Percentiles rank a stretch among this genome's conserved stretches.
Conservation (phyloP, 2,113 vertebrate species). For the Bostrychus sinensis region DNA sequence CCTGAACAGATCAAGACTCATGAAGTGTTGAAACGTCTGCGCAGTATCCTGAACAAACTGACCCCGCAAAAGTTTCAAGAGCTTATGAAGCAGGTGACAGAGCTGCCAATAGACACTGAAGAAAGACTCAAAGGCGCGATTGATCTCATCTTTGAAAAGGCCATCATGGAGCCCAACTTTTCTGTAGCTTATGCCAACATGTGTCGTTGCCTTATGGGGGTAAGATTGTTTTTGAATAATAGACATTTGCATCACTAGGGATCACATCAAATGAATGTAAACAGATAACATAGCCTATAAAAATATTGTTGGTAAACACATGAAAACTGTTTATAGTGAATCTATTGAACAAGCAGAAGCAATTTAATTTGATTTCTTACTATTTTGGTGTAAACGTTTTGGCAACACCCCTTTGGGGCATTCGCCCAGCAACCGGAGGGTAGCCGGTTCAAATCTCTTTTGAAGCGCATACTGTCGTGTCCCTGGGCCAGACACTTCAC, state of each 20-base stretch:
- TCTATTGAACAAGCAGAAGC: no score
- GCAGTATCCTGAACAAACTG: slow-evolving; percentile 96
- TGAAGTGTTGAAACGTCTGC: slow-evolving; percentile 93
- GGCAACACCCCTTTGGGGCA: no score
- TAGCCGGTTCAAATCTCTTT: no score
- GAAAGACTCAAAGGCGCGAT: slow-evolving; percentile 97
- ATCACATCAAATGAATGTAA: neutral
- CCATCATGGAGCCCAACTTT: slow-evolving; percentile 96
- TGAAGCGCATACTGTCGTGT: no score
- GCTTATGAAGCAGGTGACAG: slow-evolving; percentile 96
- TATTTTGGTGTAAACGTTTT: no score
- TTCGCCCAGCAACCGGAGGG: no score
- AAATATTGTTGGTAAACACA: no score
- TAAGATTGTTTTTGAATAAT: slow-evolving; percentile 72
- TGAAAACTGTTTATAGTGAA: no score
- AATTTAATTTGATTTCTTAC: no score
- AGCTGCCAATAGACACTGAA: slow-evolving; percentile 93
- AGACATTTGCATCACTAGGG: neutral
- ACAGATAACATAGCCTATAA: no score
- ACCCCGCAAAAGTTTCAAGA: slow-evolving; percentile 98
- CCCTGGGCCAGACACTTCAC: no score
- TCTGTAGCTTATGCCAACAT: slow-evolving; percentile 98
- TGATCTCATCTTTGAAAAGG: slow-evolving; percentile 98
- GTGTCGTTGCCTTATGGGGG: slow-evolving; percentile 96
- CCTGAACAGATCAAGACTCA: slow-evolving; percentile 82